Percentiles rank a stretch among this genome's conserved stretches.
These are phyloP conservation scores for Artibeus jamaicensis DNA, from an alignment of 2,797 vertebrate genomes.

Conservation along the genomic window DNA sequence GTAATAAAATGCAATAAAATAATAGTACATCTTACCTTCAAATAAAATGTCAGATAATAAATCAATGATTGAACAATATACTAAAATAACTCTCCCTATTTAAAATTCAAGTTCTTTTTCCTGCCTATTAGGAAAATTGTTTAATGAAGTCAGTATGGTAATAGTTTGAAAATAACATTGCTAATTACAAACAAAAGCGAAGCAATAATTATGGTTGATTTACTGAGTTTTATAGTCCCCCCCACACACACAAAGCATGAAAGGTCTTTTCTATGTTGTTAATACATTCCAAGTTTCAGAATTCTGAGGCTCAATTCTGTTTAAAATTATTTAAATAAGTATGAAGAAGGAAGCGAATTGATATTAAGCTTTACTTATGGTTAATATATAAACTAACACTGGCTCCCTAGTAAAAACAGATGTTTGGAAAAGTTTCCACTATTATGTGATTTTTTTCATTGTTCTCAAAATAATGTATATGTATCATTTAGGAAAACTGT, in stretches of 20 bases:
- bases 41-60: background rate
- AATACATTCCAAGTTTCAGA: slow-evolving; percentile 4
- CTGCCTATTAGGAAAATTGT: background rate
- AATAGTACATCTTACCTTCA: slow-evolving; percentile 1
- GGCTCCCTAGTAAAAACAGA: background rate
- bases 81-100: background rate
- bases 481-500: background rate
- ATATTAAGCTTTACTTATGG: slow-evolving; percentile 26
- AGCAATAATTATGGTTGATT: background rate
- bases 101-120: slow-evolving; percentile 5
- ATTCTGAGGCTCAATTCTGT: slow-evolving; percentile 15
- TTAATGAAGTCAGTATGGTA: slow-evolving; percentile 15
- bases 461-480: background rate
- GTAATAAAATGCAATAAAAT: slow-evolving; percentile 8
- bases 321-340: slow-evolving; percentile 37
- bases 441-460: background rate
- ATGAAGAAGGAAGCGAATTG: background rate
- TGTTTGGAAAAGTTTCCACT: slow-evolving; percentile 6
- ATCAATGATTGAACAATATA: background rate
- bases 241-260: background rate
- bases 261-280: background rate
- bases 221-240: background rate
- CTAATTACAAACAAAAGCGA: slow-evolving; percentile 23
- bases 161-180: slow-evolving; percentile 26
- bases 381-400: background rate